phyloP scores from a whole-genome alignment of 2,888 invertebrate genomes.

The Chloromyia formosa region DNA sequence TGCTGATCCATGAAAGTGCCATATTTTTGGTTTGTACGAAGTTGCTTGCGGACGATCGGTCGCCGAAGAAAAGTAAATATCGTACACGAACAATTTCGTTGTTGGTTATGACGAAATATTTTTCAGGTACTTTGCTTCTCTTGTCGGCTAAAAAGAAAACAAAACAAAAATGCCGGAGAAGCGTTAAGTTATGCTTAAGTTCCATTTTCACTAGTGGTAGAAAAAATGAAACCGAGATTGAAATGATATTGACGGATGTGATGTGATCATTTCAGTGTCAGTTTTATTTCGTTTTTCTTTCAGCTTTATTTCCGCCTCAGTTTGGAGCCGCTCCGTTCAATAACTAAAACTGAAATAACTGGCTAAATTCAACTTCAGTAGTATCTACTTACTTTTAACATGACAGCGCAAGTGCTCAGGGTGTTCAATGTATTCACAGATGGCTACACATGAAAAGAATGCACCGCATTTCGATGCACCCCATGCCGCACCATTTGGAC shows the following conservation, averaged over 20 bases:
- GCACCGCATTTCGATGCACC: constrained; percentile 78
- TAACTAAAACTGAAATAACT: too few species aligned
- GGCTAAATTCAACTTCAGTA: too few species aligned
- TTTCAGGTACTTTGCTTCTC: constrained; percentile 67
- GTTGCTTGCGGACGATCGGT: constrained; percentile 31
- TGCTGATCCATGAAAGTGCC: constrained; percentile 67
- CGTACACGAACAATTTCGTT: constrained; percentile 79
- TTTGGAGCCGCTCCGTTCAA: too few species aligned
- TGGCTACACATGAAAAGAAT: constrained; percentile 78
- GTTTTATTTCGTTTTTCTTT: too few species aligned
- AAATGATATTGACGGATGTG: too few species aligned
- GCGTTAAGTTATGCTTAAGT: too few species aligned
- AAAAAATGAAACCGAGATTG: too few species aligned
- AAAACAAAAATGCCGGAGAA: too few species aligned
- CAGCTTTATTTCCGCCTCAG: too few species aligned
- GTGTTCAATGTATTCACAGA: constrained; percentile 83
- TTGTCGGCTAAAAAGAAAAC: constrained; percentile 46
- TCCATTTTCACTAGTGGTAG: too few species aligned
- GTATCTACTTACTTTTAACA: constrained; percentile 58
- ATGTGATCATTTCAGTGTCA: too few species aligned
- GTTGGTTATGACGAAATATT: constrained; percentile 80
- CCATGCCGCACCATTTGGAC: constrained; percentile 80
- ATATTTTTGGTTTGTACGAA: constrained; percentile 45
- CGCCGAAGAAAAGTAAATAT: constrained; percentile 78
- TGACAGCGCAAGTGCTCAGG: constrained; percentile 70